Percentiles rank a stretch among this genome's conserved stretches.
Evolutionary conservation across 2,113 vertebrate species (phyloP).

Genomic region (Pteronura brasiliensis): DNA sequence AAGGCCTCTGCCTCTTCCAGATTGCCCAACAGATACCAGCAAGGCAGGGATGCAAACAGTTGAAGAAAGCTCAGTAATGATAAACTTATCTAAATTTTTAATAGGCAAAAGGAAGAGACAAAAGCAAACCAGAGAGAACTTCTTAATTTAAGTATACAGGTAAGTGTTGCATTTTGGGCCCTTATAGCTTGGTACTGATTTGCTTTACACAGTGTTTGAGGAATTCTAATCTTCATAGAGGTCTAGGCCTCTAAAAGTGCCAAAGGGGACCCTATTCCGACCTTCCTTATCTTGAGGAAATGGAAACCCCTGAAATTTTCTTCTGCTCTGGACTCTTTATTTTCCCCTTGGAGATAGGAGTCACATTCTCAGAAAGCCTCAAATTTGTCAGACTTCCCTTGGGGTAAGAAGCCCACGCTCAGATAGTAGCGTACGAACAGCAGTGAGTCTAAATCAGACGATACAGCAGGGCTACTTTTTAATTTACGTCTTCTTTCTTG

Average conservation of each 20-base stretch:
- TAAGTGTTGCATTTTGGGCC: neutral
- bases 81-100: neutral
- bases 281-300: neutral
- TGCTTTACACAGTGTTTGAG: neutral
- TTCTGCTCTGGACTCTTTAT: neutral
- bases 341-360: neutral
- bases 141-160: neutral
- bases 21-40: neutral
- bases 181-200: neutral
- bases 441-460: neutral
- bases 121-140: neutral
- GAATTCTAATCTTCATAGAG: neutral
- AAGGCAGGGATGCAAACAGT: neutral
- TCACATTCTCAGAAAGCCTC: neutral
- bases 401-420: neutral
- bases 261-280: neutral
- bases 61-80: neutral
- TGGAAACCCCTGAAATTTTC: neutral
- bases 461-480: neutral
- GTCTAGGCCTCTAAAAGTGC: neutral
- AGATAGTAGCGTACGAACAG: neutral
- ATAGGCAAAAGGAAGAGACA: neutral
- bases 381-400: neutral
- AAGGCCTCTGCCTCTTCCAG: neutral
- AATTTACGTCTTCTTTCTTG: neutral